These are phyloP conservation scores for Kryptolebias marmoratus DNA, from an alignment of 2,113 vertebrate species.

Conservation along the genomic window DNA sequence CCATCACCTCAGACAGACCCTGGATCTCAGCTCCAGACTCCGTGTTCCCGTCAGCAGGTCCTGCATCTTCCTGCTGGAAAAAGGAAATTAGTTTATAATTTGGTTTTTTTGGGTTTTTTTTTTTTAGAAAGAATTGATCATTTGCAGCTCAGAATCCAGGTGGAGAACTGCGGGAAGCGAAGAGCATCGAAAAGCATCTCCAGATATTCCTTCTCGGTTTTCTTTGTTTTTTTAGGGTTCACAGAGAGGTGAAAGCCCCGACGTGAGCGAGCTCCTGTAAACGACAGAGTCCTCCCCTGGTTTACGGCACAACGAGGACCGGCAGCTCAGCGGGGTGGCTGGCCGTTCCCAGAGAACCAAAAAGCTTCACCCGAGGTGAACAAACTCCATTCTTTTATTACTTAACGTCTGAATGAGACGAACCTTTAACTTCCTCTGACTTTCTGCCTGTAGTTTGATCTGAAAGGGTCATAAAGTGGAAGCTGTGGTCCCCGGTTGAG, in stretches of 20 bases:
- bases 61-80: conserved; percentile 84
- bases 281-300: too few species aligned
- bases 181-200: too few species aligned
- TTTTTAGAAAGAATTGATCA: background rate
- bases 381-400: conserved; percentile 4
- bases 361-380: background rate
- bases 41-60: conserved; percentile 86
- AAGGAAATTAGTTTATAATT: background rate
- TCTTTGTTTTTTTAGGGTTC: too few species aligned
- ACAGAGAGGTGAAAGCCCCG: too few species aligned
- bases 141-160: background rate
- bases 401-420: conserved; percentile 13
- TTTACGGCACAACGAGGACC: too few species aligned
- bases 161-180: too few species aligned
- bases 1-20: conserved; percentile 83
- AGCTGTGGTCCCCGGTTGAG: too few species aligned
- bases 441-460: background rate
- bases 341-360: background rate
- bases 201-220: too few species aligned
- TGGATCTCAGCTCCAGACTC: conserved; percentile 82
- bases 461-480: too few species aligned
- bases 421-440: conserved; percentile 14
- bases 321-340: too few species aligned
- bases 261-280: too few species aligned
- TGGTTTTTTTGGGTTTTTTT: background rate